Percentiles rank a stretch among this genome's conserved stretches.
phyloP scores from a whole-genome alignment of 2,888 invertebrate genomes.

The Gasteruption jaculator region DNA sequence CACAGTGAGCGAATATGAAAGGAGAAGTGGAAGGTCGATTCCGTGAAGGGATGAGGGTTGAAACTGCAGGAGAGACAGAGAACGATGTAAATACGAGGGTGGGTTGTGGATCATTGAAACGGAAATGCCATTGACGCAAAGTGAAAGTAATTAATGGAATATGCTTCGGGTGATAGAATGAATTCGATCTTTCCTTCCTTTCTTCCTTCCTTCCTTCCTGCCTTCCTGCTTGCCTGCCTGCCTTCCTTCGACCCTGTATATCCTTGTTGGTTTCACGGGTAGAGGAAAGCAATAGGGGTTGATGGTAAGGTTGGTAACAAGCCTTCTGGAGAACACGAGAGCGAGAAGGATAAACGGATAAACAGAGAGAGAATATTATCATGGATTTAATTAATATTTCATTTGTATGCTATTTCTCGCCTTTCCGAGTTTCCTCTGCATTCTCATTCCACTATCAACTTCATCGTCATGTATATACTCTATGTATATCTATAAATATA shows the following conservation, averaged over 20 bases:
- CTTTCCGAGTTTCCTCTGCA: constrained; percentile 22
- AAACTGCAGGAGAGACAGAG: no score
- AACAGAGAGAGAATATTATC: constrained; percentile 33
- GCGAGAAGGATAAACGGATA: constrained; percentile 10
- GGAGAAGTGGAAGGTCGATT: no score
- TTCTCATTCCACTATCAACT: no score
- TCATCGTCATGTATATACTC: no score
- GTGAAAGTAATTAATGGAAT: constrained; percentile 39
- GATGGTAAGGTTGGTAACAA: neutral
- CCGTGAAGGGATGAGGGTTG: no score
- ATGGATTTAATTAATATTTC: constrained; percentile 46
- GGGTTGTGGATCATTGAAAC: constrained; percentile 34
- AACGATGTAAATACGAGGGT: no score
- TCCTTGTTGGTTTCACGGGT: constrained; percentile 15
- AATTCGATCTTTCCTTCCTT: constrained; percentile 28
- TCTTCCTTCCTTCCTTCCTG: neutral
- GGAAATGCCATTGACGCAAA: constrained; percentile 37
- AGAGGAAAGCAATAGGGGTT: constrained; percentile 7
- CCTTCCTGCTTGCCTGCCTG: neutral
- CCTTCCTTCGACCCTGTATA: constrained; percentile 9
- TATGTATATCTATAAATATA: constrained; percentile 7
- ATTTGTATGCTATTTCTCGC: constrained; percentile 42
- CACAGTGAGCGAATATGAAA: no score
- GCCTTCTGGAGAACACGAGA: constrained; percentile 2
- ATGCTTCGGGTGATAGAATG: constrained; percentile 30